A percentile compares a stretch with the other conserved stretches of the same genome.
Conservation (phyloP, 2,113 vertebrate species). For the Lampris incognitus region DNA sequence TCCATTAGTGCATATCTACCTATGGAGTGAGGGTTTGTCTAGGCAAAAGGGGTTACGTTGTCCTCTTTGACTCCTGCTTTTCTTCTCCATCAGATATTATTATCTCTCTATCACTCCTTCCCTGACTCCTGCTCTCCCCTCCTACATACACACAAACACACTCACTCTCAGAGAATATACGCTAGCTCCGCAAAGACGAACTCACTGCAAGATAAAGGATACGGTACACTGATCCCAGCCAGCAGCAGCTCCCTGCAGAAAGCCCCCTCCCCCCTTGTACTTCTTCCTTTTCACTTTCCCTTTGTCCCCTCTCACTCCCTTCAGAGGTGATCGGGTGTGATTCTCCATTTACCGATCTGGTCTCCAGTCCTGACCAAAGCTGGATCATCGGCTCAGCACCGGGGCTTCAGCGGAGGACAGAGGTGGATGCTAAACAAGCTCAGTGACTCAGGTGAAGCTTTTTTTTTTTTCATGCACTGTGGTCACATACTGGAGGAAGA, state of each 20-base stretch:
- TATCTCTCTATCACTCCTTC: neutral
- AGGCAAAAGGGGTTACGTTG: too few relatives aligned
- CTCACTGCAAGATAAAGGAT: slow-evolving; percentile 22
- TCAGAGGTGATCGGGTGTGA: slow-evolving; percentile 19
- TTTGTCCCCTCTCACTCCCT: slow-evolving; percentile 30
- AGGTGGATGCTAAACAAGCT: slow-evolving; percentile 47
- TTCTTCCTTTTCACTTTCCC: slow-evolving; percentile 5
- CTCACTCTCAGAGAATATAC: slow-evolving; percentile 3
- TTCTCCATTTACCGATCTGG: slow-evolving; percentile 22
- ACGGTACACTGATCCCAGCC: slow-evolving; percentile 25
- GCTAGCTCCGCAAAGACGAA: slow-evolving; percentile 37
- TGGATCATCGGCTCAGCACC: slow-evolving; percentile 26
- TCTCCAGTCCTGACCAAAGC: slow-evolving; percentile 26
- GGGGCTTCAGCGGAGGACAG: slow-evolving; percentile 41
- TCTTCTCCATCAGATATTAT: too few relatives aligned
- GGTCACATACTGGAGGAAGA: too few relatives aligned
- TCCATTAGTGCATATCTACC: too few relatives aligned
- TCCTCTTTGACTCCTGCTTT: too few relatives aligned
- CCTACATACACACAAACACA: slow-evolving; percentile 10
- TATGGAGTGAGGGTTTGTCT: too few relatives aligned
- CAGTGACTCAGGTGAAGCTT: neutral
- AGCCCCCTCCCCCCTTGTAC: slow-evolving; percentile 20
- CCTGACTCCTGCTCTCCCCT: neutral
- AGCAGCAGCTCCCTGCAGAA: slow-evolving; percentile 17
- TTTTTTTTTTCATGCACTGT: neutral